Evolutionary conservation across 1,140 invertebrate species (phyloP).

Genomic region (Drosophila pruinosa): DNA sequence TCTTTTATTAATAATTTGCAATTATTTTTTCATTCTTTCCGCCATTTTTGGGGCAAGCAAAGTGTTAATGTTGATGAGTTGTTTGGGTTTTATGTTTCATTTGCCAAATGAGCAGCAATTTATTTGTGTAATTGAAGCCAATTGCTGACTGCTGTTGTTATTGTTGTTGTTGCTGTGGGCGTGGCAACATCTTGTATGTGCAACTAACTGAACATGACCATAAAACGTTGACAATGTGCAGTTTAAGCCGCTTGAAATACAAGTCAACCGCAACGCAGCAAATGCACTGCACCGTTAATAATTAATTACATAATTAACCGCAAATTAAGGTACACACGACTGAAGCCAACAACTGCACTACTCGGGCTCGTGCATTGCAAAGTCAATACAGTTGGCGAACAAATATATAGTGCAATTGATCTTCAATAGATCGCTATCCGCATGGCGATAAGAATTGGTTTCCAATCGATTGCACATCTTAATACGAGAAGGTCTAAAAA

Average conservation of each 20-base stretch:
- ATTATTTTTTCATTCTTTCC: constrained; percentile 5
- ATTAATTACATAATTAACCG: constrained; percentile 77
- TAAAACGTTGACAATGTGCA: constrained; percentile 43
- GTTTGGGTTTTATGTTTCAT: constrained; percentile 17
- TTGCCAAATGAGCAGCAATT: constrained; percentile 32
- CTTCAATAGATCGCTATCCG: not conserved
- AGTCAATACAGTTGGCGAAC: constrained; percentile 9
- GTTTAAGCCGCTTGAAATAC: constrained; percentile 26
- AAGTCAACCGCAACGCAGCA: constrained; percentile 36
- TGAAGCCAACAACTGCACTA: constrained; percentile 26
- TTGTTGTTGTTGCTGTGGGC: not conserved
- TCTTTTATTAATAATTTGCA: constrained; percentile 40
- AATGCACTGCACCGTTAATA: constrained; percentile 69
- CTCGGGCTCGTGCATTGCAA: constrained; percentile 24
- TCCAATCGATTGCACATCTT: not conserved
- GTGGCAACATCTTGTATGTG: constrained; percentile 1
- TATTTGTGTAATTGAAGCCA: constrained; percentile 44
- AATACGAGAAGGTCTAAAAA: not conserved
- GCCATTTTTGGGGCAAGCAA: not conserved
- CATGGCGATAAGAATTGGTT: not conserved
- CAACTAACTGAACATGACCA: constrained; percentile 30
- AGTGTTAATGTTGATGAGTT: constrained; percentile 29
- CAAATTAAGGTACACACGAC: constrained; percentile 69
- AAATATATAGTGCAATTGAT: constrained; percentile 2
- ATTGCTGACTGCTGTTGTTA: not conserved